A percentile compares a stretch with the other conserved stretches of the same genome.
phyloP scores from a whole-genome alignment of 2,113 vertebrate genomes.

The Dendropsophus ebraccatus region DNA sequence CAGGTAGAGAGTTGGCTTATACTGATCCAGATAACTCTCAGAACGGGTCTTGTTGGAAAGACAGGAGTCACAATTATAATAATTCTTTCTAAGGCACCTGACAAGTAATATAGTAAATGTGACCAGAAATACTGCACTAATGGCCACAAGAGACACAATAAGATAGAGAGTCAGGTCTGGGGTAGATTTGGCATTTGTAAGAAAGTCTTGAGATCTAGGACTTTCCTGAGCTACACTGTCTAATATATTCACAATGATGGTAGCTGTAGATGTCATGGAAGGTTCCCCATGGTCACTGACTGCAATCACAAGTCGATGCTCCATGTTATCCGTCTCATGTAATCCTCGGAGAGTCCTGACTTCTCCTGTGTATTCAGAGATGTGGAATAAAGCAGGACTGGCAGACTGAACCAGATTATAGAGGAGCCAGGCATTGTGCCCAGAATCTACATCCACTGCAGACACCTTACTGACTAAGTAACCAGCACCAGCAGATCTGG shows the following conservation, averaged over 20 bases:
- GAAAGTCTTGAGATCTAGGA: conserved; percentile 71
- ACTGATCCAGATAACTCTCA: conserved; percentile 78
- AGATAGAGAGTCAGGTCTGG: conserved; percentile 67
- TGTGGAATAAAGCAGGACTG: conserved; percentile 19
- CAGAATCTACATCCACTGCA: conserved; percentile 5
- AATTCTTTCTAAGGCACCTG: conserved; percentile 65
- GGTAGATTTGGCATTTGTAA: conserved; percentile 68
- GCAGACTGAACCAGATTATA: neutral
- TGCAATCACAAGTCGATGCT: conserved; percentile 78
- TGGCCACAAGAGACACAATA: conserved; percentile 70
- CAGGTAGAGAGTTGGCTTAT: conserved; percentile 85
- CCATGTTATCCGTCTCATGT: conserved; percentile 63
- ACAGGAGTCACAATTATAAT: conserved; percentile 70
- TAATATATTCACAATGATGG: conserved; percentile 81
- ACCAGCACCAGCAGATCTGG: neutral
- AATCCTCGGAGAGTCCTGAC: conserved; percentile 13
- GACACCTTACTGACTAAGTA: conserved; percentile 6
- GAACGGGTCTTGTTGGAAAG: conserved; percentile 69
- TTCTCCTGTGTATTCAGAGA: conserved; percentile 17
- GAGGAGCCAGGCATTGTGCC: conserved; percentile 15
- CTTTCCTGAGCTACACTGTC: conserved; percentile 74
- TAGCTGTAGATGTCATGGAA: conserved; percentile 79
- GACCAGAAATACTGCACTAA: conserved; percentile 69
- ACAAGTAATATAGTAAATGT: conserved; percentile 68
- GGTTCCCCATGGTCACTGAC: conserved; percentile 80